phyloP scores from a whole-genome alignment of 2,113 vertebrate species.

The Caranx ignobilis region DNA sequence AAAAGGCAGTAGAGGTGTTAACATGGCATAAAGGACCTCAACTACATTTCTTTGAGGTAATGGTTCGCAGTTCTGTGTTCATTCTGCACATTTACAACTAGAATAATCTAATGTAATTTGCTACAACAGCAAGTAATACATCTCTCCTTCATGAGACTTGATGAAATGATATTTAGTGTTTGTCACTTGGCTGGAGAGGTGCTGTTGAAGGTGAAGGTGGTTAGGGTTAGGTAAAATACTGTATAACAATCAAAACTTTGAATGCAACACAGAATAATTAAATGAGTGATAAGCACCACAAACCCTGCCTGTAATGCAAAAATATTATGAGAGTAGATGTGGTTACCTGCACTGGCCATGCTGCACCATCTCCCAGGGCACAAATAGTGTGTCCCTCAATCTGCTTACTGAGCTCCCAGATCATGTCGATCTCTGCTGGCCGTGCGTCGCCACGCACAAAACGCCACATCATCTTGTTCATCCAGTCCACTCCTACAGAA shows the following conservation, averaged over 20 bases:
- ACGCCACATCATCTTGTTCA: conserved; percentile 98
- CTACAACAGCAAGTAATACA: too few species aligned
- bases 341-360: conserved; percentile 96
- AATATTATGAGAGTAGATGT: neutral
- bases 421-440: conserved; percentile 91
- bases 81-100: too few species aligned
- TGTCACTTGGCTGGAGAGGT: too few species aligned
- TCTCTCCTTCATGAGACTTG: neutral
- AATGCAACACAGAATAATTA: neutral
- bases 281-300: neutral
- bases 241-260: too few species aligned
- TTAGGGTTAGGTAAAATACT: too few species aligned
- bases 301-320: neutral
- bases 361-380: conserved; percentile 93
- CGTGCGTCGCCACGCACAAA: conserved; percentile 91
- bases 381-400: conserved; percentile 98
- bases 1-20: too few species aligned
- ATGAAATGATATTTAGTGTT: neutral
- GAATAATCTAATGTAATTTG: too few species aligned
- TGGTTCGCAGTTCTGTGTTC: too few species aligned
- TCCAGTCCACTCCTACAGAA: conserved; percentile 95
- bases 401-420: conserved; percentile 99
- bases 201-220: too few species aligned
- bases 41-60: too few species aligned
- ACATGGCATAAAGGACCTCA: too few species aligned